These are phyloP conservation scores for Macrosiphum euphorbiae DNA, from an alignment of 2,888 invertebrate species.

Conservation along the genomic window DNA sequence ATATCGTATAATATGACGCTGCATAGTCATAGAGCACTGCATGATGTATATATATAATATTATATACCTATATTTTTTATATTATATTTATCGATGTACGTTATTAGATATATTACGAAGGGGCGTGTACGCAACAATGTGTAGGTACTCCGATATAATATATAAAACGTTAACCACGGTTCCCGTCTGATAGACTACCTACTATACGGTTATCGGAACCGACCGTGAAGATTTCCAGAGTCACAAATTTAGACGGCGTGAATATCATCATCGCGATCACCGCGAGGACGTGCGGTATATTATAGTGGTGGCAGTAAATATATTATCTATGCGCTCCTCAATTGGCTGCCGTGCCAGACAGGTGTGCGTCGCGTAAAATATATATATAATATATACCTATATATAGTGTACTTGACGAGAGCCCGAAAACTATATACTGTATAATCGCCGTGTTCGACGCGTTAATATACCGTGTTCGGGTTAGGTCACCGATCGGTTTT, in stretches of 20 bases:
- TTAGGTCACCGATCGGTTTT: conserved; percentile 45
- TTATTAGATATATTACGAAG: background rate
- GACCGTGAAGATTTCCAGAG: conserved; percentile 56
- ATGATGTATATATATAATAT: background rate
- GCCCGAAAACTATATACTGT: conserved; percentile 34
- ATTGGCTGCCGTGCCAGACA: conserved; percentile 14
- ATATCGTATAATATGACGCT: background rate
- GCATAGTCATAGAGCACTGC: background rate
- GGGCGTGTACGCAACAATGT: background rate
- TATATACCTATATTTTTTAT: background rate
- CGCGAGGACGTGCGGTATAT: background rate
- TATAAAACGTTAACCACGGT: conserved; percentile 57
- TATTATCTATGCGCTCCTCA: conserved; percentile 28
- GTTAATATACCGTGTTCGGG: background rate
- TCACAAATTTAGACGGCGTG: conserved; percentile 46
- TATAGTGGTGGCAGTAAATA: background rate
- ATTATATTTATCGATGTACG: conserved; percentile 12
- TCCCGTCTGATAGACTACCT: conserved; percentile 46
- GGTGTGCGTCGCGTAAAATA: background rate
- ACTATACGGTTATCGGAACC: conserved; percentile 5
- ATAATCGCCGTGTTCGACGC: background rate
- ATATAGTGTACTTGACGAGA: conserved; percentile 26
- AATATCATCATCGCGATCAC: conserved; percentile 16
- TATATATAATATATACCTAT: background rate
- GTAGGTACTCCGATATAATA: background rate